Conservation (phyloP, 1,140 invertebrate genomes). For the Druon quercuslanigerum region DNA sequence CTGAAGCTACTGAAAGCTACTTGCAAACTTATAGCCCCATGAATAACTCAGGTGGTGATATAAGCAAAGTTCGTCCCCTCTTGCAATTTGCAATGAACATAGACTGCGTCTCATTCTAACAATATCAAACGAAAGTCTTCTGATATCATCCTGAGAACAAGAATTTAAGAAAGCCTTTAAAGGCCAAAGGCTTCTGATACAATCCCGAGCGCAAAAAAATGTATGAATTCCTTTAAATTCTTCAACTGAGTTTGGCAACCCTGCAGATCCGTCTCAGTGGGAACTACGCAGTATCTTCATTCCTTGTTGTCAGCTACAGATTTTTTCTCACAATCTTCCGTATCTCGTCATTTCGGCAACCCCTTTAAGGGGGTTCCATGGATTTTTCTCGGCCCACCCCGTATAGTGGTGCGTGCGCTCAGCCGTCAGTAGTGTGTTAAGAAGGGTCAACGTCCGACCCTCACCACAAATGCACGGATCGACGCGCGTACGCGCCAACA, state of each 20-base stretch:
- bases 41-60: constrained; percentile 7
- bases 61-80: not conserved
- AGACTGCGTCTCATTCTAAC: not conserved
- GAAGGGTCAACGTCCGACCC: constrained; percentile 75
- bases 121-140: not conserved
- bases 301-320: no score
- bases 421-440: constrained; percentile 65
- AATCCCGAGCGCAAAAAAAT: no score
- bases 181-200: no score
- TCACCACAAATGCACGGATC: constrained; percentile 69
- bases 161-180: no score
- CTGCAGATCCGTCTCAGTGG: no score
- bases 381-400: constrained; percentile 57
- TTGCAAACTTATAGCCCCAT: not conserved
- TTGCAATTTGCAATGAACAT: not conserved
- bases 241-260: no score
- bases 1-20: not conserved
- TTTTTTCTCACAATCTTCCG: not conserved
- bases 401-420: constrained; percentile 53
- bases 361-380: constrained; percentile 38
- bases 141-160: no score
- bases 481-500: constrained; percentile 66
- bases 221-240: no score
- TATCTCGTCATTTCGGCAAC: not conserved
- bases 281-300: no score